These are phyloP conservation scores for Cassiopea andromeda DNA, from an alignment of 30 jellyfish, hydroid and myxozoan genomes.

Conservation along the genomic window DNA sequence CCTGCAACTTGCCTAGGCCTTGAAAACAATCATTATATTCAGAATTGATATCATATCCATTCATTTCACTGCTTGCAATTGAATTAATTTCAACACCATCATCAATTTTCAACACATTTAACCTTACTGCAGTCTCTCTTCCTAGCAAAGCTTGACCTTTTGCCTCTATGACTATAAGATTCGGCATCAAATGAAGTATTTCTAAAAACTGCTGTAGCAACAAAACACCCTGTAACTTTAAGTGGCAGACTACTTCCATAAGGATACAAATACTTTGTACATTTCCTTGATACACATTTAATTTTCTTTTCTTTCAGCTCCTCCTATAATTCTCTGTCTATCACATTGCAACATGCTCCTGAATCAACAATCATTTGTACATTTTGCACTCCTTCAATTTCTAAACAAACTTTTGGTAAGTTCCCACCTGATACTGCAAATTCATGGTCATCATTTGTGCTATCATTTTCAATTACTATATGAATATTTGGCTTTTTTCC, in stretches of 20 bases:
- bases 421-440: conserved; percentile 39
- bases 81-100: conserved; percentile 48
- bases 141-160: conserved; percentile 70
- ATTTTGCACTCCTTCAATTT: conserved; percentile 49
- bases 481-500: conserved; percentile 43
- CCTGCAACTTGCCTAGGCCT: conserved; percentile 58
- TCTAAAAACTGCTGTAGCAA: conserved; percentile 24
- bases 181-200: conserved; percentile 42
- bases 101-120: conserved; percentile 33
- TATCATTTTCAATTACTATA: conserved; percentile 29
- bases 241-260: conserved; percentile 69
- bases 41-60: conserved; percentile 30
- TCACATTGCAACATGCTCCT: conserved; percentile 66
- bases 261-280: conserved; percentile 38
- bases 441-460: conserved; percentile 50
- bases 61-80: conserved; percentile 29
- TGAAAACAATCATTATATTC: conserved; percentile 52
- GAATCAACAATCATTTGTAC: conserved; percentile 52
- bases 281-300: conserved; percentile 43
- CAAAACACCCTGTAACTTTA: conserved; percentile 44
- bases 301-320: conserved; percentile 45
- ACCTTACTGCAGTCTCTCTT: conserved; percentile 52
- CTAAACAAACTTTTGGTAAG: conserved; percentile 36
- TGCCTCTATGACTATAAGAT: conserved; percentile 50
- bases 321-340: conserved; percentile 59